Percentiles rank a stretch among this genome's conserved stretches.
phyloP scores from a whole-genome alignment of 2,888 invertebrate genomes.

The Rhorus exstirpatorius region DNA sequence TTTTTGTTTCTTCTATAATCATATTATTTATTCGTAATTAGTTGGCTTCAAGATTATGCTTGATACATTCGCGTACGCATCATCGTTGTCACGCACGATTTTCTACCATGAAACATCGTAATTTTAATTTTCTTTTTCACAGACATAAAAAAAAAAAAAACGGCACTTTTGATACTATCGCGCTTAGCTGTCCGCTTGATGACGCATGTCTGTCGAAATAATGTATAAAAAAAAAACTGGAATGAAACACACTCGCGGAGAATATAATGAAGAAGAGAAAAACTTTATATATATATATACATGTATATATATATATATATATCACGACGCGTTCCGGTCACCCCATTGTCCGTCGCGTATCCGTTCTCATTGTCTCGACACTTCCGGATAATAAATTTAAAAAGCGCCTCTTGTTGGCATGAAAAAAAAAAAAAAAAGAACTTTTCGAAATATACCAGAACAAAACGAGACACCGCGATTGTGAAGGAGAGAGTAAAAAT shows the following conservation, averaged over 20 bases:
- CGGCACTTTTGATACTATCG: conserved; percentile 18
- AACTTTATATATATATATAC: too few relatives aligned
- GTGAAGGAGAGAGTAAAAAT: too few relatives aligned
- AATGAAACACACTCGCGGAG: conserved; percentile 19
- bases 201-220: conserved; percentile 42
- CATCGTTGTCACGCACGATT: background rate
- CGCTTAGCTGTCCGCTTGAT: conserved; percentile 50
- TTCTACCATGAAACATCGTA: background rate
- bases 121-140: background rate
- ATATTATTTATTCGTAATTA: too few relatives aligned
- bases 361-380: conserved; percentile 69
- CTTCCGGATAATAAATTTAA: conserved; percentile 70
- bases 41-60: background rate
- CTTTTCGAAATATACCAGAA: conserved; percentile 1
- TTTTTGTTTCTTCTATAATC: too few relatives aligned
- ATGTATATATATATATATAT: too few relatives aligned
- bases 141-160: background rate
- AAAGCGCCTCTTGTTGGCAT: conserved; percentile 47
- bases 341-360: conserved; percentile 67
- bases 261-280: conserved; percentile 27
- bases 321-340: conserved; percentile 62
- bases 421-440: conserved; percentile 25
- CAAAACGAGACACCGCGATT: background rate
- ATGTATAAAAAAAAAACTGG: conserved; percentile 8
- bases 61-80: background rate